A percentile compares a stretch with the other conserved stretches of the same genome.
Evolutionary conservation across 2,113 vertebrate genomes (phyloP).

Genomic region (Tautogolabrus adspersus): DNA sequence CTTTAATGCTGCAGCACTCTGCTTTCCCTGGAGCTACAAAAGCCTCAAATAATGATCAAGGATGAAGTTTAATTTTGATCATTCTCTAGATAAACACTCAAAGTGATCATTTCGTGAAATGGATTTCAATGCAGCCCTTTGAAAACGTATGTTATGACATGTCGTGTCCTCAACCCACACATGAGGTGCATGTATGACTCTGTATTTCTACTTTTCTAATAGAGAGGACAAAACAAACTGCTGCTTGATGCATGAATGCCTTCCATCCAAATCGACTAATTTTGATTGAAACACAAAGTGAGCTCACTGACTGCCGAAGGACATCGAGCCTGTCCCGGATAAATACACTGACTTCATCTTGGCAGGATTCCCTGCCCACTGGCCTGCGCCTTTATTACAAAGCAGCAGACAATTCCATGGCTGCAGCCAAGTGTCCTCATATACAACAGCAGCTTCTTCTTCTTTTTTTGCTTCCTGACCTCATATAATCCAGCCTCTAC

Average conservation of each 20-base stretch:
- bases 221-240: constrained; percentile 52
- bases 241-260: constrained; percentile 29
- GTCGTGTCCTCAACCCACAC: background rate
- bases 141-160: background rate
- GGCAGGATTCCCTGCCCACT: constrained; percentile 62
- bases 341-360: constrained; percentile 67
- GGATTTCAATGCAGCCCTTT: background rate
- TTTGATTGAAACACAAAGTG: constrained; percentile 69
- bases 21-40: constrained; percentile 17
- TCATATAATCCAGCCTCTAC: constrained; percentile 49
- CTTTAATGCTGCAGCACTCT: constrained; percentile 13
- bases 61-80: constrained; percentile 45
- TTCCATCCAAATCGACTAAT: constrained; percentile 56
- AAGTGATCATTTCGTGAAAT: background rate
- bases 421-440: constrained; percentile 60
- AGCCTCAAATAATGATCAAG: constrained; percentile 30
- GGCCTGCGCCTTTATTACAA: constrained; percentile 44
- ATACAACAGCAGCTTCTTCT: constrained; percentile 33
- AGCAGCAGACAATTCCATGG: constrained; percentile 49
- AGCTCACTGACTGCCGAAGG: constrained; percentile 69
- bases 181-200: constrained; percentile 21
- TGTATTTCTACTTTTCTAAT: constrained; percentile 22
- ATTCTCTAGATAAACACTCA: constrained; percentile 27
- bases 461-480: constrained; percentile 18
- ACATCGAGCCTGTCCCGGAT: constrained; percentile 46